A percentile compares a stretch with the other conserved stretches of the same genome.
These are phyloP conservation scores for Hyperoplus lanceolatus DNA, from an alignment of 2,797 vertebrate species.

Conservation along the genomic window DNA sequence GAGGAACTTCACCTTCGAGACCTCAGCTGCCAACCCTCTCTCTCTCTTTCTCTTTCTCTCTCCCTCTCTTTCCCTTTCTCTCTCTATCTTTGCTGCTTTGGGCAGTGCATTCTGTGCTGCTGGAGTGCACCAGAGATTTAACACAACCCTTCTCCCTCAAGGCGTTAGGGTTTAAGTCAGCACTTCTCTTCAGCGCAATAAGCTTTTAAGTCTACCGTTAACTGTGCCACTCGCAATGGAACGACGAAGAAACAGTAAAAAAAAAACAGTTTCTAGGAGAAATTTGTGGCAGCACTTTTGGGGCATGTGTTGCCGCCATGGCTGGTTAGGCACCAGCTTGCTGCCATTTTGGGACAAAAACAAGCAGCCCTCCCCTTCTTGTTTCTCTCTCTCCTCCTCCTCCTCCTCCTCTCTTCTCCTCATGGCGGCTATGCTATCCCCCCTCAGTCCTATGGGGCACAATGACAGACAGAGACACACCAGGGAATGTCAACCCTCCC, in stretches of 20 bases:
- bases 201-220: conserved; percentile 55
- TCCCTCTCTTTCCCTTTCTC: conserved; percentile 11
- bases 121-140: conserved; percentile 26
- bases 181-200: conserved; percentile 43
- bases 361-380: conserved; percentile 37
- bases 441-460: conserved; percentile 48
- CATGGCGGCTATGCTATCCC: conserved; percentile 6
- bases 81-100: conserved; percentile 20
- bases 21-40: conserved; percentile 41
- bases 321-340: conserved; percentile 70
- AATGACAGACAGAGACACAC: conserved; percentile 74
- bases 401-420: conserved; percentile 24
- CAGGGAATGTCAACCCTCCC: conserved; percentile 73
- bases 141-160: conserved; percentile 1
- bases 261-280: conserved; percentile 35
- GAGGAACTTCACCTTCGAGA: conserved; percentile 66
- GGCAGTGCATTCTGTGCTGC: conserved; percentile 19
- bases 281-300: conserved; percentile 55
- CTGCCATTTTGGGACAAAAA: conserved; percentile 59
- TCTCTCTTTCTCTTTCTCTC: conserved; percentile 8
- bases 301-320: conserved; percentile 64
- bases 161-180: conserved; percentile 41
- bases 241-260: background rate
- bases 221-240: conserved; percentile 50
- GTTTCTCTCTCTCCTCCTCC: background rate